Evolutionary conservation across 2,113 vertebrate species (phyloP), one percentile per base, ranked within the genome.

Genomic region (Rhineura floridana): DNA sequence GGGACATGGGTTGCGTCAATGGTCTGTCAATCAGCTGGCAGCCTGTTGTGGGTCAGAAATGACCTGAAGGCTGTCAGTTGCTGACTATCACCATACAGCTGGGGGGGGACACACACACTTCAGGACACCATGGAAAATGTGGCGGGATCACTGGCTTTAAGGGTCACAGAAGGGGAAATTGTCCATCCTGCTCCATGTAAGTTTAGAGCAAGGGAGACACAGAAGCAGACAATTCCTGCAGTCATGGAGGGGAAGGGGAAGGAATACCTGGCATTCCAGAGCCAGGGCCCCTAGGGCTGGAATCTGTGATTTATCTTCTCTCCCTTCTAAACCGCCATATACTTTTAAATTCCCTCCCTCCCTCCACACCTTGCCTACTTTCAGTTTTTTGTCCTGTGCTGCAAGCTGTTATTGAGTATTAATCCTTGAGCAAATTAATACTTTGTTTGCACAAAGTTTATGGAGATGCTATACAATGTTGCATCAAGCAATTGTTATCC

Each of bases 221-320:
- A 15, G 46, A 81, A 28, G 79, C 28, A 75, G 79, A 36, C 30
- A 73, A 62, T 36, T 76, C 17, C 12, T 63, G 21, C 52, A 28
- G 79, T 59, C 52, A 7, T 52, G 65, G 15, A 33, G 42, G 52
- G 48, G n/a, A 62, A 19, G 28, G 67, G 42, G 1, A 50, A 76
- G 70, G 44, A 83, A 88, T 83, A 83, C 80, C 80, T 65, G 70
- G 25, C 80, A 83, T 88, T 77, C 87, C 87, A 39, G 70, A 67
- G 33, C 1, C 4, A 33, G 36, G 42, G 9, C 44, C 78, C 70
- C 59, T 44, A 23, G 59, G 80, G 80, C 80, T 77, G 12, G 70
- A 83, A 88, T 65, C n/a, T 83, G 44, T 33, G 6, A 52, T 65
- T 65, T 83, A 39, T 10, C 59, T 76, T 65, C 23, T 73, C 77